These are phyloP conservation scores for Himalopsyche tibetana DNA, from an alignment of 2,888 invertebrate species.

Conservation along the genomic window DNA sequence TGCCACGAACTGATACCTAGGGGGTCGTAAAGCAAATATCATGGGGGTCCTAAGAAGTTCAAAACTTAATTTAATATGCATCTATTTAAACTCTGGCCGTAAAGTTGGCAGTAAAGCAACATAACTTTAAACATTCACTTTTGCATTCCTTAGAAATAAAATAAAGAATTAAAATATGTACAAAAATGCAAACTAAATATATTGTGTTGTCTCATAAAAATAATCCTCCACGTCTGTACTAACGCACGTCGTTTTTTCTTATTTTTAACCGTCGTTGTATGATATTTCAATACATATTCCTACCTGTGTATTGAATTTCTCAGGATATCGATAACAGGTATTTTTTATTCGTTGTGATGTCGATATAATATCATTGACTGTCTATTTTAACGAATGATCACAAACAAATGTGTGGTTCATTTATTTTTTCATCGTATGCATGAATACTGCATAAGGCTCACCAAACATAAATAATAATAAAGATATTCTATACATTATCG, in stretches of 20 bases:
- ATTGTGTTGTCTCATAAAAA: neutral
- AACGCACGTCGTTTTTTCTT: neutral
- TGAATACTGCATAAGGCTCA: neutral
- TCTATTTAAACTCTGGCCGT: neutral
- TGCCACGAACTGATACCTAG: neutral
- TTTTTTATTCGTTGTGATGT: constrained; percentile 11
- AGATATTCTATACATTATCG: no score
- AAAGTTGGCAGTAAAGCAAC: neutral
- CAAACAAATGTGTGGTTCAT: neutral
- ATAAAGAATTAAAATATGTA: no score
- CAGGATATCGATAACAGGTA: neutral
- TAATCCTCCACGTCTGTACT: neutral
- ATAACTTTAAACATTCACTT: no score
- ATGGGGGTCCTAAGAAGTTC: neutral
- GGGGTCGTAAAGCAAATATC: constrained; percentile 6
- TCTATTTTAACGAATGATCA: constrained; percentile 15
- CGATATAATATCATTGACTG: neutral
- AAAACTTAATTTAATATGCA: constrained; percentile 6
- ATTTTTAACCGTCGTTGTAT: neutral
- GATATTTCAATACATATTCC: neutral
- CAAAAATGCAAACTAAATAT: no score
- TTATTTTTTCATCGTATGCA: neutral
- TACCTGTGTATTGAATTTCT: constrained; percentile 20
- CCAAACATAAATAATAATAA: no score
- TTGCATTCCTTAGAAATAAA: no score